Evolutionary conservation across 1,140 invertebrate genomes (phyloP), one percentile per base, ranked within the genome.

Genomic region (Phymastichus coffea): DNA sequence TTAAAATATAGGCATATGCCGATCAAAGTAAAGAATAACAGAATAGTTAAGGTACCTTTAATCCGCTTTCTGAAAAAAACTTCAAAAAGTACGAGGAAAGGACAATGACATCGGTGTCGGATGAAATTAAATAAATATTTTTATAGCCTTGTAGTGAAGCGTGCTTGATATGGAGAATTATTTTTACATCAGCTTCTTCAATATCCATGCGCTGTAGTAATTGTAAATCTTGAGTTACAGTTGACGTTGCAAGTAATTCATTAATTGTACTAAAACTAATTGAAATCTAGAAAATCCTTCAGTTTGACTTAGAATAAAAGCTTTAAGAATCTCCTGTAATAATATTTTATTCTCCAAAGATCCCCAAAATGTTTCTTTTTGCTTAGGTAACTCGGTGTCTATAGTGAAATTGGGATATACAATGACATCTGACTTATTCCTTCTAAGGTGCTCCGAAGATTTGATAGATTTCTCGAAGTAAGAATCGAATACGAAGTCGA

Each of bases 401-500:
- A 19, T n/a, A 3, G 8, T 15, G 17, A 53, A 40, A 1, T 7
- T n/a, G 14, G 25, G n/a, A 25, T 25, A 53, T 15, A 12, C 1
- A 26, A 51, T 23, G 3, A 15, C 23, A 28, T 38, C 37, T 15
- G 3, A 14, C 26, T 53, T 38, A 10, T 3, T 35, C 43, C 35
- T 17, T 57, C 49, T 41, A 0, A 54, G 3, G 37, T 44, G 38
- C 37, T 63, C 48, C 10, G 28, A 51, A 28, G 46, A 33, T 43
- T 63, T 46, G 7, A 40, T 12, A 2, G 47, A 63, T 7, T 20
- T 38, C 7, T 23, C 23, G 12, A 46, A 46, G 23, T 63, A 63
- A 2, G 46, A 33, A 17, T 63, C 40, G 20, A 52, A 63, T 23
- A 57, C 26, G 41, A 63, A 57, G 40, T 63, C 61, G 20, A 63